Conservation (phyloP, 2,797 vertebrate genomes). For the Spinus pinus region DNA sequence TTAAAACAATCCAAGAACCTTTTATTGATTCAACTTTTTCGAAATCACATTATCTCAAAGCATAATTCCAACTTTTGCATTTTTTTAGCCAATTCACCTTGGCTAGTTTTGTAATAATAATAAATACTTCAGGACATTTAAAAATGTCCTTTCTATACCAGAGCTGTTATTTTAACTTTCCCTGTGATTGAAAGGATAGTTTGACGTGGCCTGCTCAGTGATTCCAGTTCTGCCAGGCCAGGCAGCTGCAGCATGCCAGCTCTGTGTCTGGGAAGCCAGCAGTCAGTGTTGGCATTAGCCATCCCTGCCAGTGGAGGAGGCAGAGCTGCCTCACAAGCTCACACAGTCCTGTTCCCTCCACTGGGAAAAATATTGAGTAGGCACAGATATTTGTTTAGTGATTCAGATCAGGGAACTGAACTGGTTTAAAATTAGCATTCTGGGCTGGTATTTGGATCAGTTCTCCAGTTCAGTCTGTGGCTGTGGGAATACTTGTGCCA, state of each 20-base stretch:
- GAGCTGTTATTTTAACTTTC: background rate
- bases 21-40: background rate
- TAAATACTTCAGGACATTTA: background rate
- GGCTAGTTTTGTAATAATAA: background rate
- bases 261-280: background rate
- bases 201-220: accelerated
- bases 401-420: background rate
- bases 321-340: background rate
- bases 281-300: background rate
- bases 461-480: background rate
- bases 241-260: background rate
- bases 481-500: background rate
- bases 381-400: background rate
- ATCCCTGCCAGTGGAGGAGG: background rate
- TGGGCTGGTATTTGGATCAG: background rate
- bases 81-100: background rate
- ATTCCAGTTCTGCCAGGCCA: background rate
- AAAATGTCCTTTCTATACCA: background rate
- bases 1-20: background rate
- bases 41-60: background rate
- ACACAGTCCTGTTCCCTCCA: accelerated
- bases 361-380: background rate
- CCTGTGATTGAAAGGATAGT: background rate
- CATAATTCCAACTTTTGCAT: background rate
- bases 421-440: background rate